phyloP scores from a whole-genome alignment of 2,797 vertebrate genomes.

The Fringilla coelebs region DNA sequence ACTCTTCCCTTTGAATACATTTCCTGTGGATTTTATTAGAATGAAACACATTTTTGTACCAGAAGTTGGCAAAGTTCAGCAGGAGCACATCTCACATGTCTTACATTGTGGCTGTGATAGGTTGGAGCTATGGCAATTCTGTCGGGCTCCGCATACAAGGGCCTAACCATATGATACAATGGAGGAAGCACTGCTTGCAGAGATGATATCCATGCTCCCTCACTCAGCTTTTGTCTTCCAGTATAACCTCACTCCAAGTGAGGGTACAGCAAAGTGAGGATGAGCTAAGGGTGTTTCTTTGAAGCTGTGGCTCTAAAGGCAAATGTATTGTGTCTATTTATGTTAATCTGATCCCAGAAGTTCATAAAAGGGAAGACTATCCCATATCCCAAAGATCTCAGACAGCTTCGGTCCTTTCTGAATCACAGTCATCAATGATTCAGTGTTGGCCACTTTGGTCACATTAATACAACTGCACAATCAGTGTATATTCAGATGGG shows the following conservation, averaged over 20 bases:
- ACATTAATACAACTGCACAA: neutral
- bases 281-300: neutral
- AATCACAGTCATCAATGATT: neutral
- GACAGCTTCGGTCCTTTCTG: neutral
- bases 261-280: neutral
- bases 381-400: neutral
- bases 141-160: neutral
- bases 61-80: neutral
- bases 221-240: neutral
- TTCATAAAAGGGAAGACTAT: neutral
- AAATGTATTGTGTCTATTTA: neutral
- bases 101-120: neutral
- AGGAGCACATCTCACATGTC: neutral
- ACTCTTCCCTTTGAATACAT: neutral
- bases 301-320: neutral
- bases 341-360: neutral
- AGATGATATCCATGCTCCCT: neutral
- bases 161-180: neutral
- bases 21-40: neutral
- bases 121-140: neutral
- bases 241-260: neutral
- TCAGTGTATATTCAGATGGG: neutral
- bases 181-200: neutral
- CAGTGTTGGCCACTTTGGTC: neutral
- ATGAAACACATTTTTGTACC: neutral